Evolutionary conservation across 1,140 invertebrate genomes (phyloP), one percentile per base, ranked within the genome.

Genomic region (Mizuhopecten yessoensis): DNA sequence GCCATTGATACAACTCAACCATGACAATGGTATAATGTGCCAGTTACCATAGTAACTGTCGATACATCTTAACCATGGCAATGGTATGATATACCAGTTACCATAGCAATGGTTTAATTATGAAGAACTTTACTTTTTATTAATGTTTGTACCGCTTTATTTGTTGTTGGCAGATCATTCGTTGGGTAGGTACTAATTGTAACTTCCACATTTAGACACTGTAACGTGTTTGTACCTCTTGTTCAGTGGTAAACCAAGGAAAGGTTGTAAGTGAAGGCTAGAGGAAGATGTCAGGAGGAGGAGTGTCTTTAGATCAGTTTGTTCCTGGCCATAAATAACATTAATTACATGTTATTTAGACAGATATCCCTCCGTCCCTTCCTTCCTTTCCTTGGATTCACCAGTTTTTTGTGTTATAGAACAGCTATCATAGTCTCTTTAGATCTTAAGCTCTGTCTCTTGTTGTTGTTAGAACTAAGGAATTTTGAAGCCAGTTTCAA

Each of bases 391-490:
- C 57, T 75, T 75, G 57, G 9, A 45, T 75, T 75, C n/a, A 5
- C 57, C 17, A 7, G 36, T n/a, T 39, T 39, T 39, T 5, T 49
- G 45, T 49, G 45, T 49, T 49, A 49, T 49, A 20, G 1, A 49
- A 49, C 17, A 17, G 23, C 57, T 75, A 75, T n/a, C 57, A 29
- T 75, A 75, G 57, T 29, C n/a, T 75, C 57, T 75, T 29, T 75
- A 75, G 57, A 75, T 9, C 57, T 75, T 49, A n/a, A n/a, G n/a
- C n/a, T n/a, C n/a, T n/a, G n/a, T 75, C 57, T 75, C 23, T 75
- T 45, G 9, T 17, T 45, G 9, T 17, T 45, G 17, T 13, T 13
- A 17, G 29, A 29, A 5, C 57, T 75, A 7, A 29, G 17, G 5
- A 29, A 57, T 3, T 29, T n/a, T 7, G 1, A 75, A 75, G n/a